These are phyloP conservation scores for Bhutanitis thaidina DNA, from an alignment of 2,888 invertebrate species.

Conservation along the genomic window DNA sequence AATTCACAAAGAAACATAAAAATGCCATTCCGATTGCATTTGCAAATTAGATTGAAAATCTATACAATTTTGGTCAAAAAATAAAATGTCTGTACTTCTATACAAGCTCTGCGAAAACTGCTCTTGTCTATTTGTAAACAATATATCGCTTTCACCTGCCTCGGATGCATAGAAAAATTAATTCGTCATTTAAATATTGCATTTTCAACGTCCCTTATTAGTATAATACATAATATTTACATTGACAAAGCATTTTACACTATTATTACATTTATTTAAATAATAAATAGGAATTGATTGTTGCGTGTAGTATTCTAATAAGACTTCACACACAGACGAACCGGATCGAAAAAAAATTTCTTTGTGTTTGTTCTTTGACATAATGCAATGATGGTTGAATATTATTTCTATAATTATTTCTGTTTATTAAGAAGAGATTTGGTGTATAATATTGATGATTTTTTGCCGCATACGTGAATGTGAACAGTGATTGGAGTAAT, in stretches of 20 bases:
- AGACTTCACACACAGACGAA: background rate
- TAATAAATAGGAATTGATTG: conserved; percentile 26
- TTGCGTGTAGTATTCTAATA: background rate
- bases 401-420: no score
- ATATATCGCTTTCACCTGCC: background rate
- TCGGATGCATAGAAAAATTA: conserved; percentile 17
- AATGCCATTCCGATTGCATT: background rate
- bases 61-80: conserved; percentile 45
- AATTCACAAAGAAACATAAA: background rate
- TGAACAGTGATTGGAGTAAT: no score
- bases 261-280: conserved; percentile 19
- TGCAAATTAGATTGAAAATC: conserved; percentile 1
- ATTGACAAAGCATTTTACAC: conserved; percentile 31
- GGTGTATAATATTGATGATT: no score
- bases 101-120: conserved; percentile 6
- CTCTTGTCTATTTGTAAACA: conserved; percentile 5
- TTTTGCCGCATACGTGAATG: no score
- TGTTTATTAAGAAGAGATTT: no score
- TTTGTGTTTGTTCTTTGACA: no score
- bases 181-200: conserved; percentile 32
- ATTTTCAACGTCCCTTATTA: conserved; percentile 33
- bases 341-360: no score
- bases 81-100: conserved; percentile 31
- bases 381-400: no score
- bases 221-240: conserved; percentile 56